These are phyloP conservation scores for Linurgus olivaceus DNA, from an alignment of 2,797 vertebrate genomes.

Conservation along the genomic window DNA sequence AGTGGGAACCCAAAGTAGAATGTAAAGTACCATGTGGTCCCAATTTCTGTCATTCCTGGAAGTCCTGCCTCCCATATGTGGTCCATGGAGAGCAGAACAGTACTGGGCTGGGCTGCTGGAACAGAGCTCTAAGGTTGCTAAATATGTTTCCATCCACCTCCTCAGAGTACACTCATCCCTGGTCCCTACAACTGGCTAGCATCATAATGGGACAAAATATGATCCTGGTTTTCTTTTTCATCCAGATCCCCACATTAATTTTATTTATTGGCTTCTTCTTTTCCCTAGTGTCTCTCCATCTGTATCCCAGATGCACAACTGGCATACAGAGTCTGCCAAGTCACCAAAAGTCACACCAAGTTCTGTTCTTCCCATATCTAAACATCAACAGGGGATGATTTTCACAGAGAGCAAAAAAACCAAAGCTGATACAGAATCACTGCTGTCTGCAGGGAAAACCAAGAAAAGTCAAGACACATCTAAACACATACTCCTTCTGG, in stretches of 20 bases:
- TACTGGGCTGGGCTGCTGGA: not conserved
- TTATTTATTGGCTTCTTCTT: not conserved
- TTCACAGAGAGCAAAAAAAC: not conserved
- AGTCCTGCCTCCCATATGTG: not conserved
- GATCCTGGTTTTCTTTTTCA: not conserved
- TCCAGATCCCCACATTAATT: not conserved
- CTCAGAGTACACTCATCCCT: not conserved
- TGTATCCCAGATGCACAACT: slow-evolving; percentile 27
- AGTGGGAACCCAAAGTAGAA: not conserved
- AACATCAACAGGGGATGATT: not conserved
- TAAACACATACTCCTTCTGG: not conserved
- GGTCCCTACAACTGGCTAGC: not conserved
- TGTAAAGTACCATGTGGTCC: not conserved
- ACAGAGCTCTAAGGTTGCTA: not conserved
- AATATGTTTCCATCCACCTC: not conserved
- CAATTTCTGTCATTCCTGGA: not conserved
- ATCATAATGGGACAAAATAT: not conserved
- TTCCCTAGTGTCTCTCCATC: not conserved
- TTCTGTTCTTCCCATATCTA: not conserved
- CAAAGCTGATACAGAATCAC: not conserved
- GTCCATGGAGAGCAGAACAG: not conserved
- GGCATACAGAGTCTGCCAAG: not conserved
- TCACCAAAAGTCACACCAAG: not conserved
- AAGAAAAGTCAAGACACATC: slow-evolving; percentile 1
- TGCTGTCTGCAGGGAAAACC: not conserved